phyloP scores from a whole-genome alignment of 1,140 invertebrate genomes.

The Drosophila ficusphila region DNA sequence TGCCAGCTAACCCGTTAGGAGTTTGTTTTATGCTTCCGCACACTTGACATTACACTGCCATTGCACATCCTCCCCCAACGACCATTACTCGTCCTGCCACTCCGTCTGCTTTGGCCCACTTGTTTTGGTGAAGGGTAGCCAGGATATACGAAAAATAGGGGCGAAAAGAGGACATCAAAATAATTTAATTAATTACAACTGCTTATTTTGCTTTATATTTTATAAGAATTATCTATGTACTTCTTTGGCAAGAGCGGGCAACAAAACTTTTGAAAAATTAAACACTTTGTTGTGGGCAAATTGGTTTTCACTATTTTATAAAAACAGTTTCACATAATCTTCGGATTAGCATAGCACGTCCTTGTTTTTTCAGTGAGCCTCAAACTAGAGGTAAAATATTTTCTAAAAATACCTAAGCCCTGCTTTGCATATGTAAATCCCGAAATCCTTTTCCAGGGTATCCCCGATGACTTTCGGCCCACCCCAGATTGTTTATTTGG shows the following conservation, averaged over 20 bases:
- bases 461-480: slow-evolving; percentile 10
- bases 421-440: slow-evolving; percentile 7
- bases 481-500: slow-evolving; percentile 22
- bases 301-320: too few species aligned
- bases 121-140: slow-evolving; percentile 10
- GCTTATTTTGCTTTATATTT: background rate
- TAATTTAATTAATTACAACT: slow-evolving; percentile 12
- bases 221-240: too few species aligned
- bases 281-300: too few species aligned
- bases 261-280: too few species aligned
- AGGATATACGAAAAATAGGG: slow-evolving; percentile 7
- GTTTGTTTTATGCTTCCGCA: slow-evolving; percentile 81
- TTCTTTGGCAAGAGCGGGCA: too few species aligned
- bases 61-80: slow-evolving; percentile 40
- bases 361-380: too few species aligned
- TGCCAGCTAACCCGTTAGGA: slow-evolving; percentile 71
- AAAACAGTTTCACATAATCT: too few species aligned
- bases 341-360: too few species aligned
- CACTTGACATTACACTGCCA: slow-evolving; percentile 76
- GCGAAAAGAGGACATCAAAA: background rate
- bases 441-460: slow-evolving; percentile 17
- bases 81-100: background rate
- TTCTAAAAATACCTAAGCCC: background rate
- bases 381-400: background rate
- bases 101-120: background rate